phyloP scores from a whole-genome alignment of 2,888 invertebrate genomes.

The Ethmia dodecea region DNA sequence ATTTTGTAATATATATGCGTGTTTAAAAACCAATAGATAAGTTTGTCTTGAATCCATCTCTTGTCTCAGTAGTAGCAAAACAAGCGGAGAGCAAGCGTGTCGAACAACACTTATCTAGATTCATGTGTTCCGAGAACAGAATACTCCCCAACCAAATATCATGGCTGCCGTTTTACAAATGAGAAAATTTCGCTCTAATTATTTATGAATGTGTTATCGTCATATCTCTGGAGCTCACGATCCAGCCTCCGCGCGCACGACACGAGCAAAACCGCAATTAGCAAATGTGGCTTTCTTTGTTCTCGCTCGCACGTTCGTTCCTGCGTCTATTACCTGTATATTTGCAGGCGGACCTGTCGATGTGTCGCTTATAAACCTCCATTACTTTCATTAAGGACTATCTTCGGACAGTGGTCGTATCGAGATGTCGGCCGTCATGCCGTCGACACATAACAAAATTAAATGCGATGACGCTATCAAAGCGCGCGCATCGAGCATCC shows the following conservation, averaged over 20 bases:
- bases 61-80: constrained; percentile 32
- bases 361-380: constrained; percentile 71
- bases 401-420: constrained; percentile 69
- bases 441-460: constrained; percentile 70
- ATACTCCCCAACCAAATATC: constrained; percentile 73
- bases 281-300: constrained; percentile 78
- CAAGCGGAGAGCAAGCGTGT: constrained; percentile 64
- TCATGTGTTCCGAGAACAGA: constrained; percentile 64
- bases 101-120: constrained; percentile 66
- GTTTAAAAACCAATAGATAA: constrained; percentile 2
- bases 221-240: constrained; percentile 75
- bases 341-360: constrained; percentile 55
- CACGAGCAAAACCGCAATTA: constrained; percentile 76
- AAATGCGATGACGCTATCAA: constrained; percentile 71
- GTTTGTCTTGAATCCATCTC: constrained; percentile 14
- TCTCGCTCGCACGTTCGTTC: constrained; percentile 69
- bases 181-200: constrained; percentile 78
- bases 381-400: constrained; percentile 76
- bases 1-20: too few relatives aligned
- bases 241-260: constrained; percentile 73
- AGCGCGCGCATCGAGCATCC: constrained; percentile 54
- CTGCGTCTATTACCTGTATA: constrained; percentile 61
- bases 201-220: constrained; percentile 78
- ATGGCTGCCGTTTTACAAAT: constrained; percentile 76
- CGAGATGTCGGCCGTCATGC: constrained; percentile 70